Percentiles rank a stretch among this genome's conserved stretches.
Evolutionary conservation across 1,140 invertebrate genomes (phyloP).

Genomic region (Rhagoletis zephyria): DNA sequence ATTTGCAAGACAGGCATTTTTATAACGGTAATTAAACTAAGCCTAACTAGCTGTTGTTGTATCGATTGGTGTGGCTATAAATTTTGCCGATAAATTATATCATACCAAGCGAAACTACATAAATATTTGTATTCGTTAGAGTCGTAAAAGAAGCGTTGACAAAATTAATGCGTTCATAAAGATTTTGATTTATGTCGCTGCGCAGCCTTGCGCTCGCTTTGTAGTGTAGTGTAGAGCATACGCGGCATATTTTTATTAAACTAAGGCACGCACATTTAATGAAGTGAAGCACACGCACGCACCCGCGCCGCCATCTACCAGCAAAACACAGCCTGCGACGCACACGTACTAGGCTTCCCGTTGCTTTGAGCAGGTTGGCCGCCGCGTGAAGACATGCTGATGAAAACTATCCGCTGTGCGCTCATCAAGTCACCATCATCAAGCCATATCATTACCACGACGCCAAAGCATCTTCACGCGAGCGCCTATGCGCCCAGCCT

Average conservation of each 20-base stretch:
- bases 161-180: slow-evolving; percentile 49
- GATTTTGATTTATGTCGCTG: slow-evolving; percentile 35
- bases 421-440: slow-evolving; percentile 41
- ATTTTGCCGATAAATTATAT: slow-evolving; percentile 12
- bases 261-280: slow-evolving; percentile 24
- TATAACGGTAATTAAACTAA: slow-evolving; percentile 42
- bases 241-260: not conserved
- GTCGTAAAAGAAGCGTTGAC: slow-evolving; percentile 44
- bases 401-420: slow-evolving; percentile 31
- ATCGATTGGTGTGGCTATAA: slow-evolving; percentile 24
- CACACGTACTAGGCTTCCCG: not conserved
- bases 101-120: not conserved
- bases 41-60: not conserved
- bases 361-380: slow-evolving; percentile 36
- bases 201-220: not conserved
- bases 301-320: not conserved
- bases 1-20: not conserved
- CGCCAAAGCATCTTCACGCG: not conserved
- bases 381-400: slow-evolving; percentile 21
- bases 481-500: not conserved
- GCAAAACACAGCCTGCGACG: too few relatives aligned
- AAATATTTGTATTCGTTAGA: not conserved
- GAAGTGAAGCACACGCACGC: not conserved
- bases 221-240: not conserved
- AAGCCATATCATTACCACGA: slow-evolving; percentile 35